A percentile compares a stretch with the other conserved stretches of the same genome.
phyloP scores from a whole-genome alignment of 2,888 invertebrate species.

The Hyppa rectilinea region DNA sequence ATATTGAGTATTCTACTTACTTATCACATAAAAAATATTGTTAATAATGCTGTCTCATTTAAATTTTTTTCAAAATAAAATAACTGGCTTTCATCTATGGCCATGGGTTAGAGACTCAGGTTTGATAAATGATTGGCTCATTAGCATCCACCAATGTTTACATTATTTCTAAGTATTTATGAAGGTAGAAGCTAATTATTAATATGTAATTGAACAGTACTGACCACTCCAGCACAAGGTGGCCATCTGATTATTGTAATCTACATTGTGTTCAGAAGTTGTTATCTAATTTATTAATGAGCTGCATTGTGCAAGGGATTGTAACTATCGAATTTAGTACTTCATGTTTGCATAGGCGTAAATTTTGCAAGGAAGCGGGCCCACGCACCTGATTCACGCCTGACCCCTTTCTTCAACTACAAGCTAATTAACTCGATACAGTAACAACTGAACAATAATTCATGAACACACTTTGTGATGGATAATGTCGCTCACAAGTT shows the following conservation, averaged over 20 bases:
- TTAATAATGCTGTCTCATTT: not conserved
- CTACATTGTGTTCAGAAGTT: slow-evolving; percentile 25
- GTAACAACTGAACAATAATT: slow-evolving; percentile 19
- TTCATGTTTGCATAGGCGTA: slow-evolving; percentile 62
- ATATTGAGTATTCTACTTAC: too few species aligned
- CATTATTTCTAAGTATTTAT: slow-evolving; percentile 4
- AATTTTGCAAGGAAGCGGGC: slow-evolving; percentile 60
- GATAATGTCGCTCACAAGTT: slow-evolving; percentile 9
- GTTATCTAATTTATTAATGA: slow-evolving; percentile 52
- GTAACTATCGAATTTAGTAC: slow-evolving; percentile 32
- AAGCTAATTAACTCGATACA: slow-evolving; percentile 1
- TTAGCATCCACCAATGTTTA: not conserved
- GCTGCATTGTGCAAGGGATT: slow-evolving; percentile 58
- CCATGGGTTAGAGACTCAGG: not conserved
- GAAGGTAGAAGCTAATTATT: slow-evolving; percentile 56
- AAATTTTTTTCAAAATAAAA: too few species aligned
- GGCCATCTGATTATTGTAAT: slow-evolving; percentile 31
- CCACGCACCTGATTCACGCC: slow-evolving; percentile 60
- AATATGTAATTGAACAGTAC: slow-evolving; percentile 6
- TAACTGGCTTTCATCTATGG: not conserved
- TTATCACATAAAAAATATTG: not conserved
- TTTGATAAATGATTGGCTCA: not conserved
- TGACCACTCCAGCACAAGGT: slow-evolving; percentile 20
- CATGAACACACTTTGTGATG: slow-evolving; percentile 7
- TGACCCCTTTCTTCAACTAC: slow-evolving; percentile 52